Evolutionary conservation across 2,113 vertebrate species (phyloP), one percentile per base, ranked within the genome.

Genomic region (Nannobrachium achirus): DNA sequence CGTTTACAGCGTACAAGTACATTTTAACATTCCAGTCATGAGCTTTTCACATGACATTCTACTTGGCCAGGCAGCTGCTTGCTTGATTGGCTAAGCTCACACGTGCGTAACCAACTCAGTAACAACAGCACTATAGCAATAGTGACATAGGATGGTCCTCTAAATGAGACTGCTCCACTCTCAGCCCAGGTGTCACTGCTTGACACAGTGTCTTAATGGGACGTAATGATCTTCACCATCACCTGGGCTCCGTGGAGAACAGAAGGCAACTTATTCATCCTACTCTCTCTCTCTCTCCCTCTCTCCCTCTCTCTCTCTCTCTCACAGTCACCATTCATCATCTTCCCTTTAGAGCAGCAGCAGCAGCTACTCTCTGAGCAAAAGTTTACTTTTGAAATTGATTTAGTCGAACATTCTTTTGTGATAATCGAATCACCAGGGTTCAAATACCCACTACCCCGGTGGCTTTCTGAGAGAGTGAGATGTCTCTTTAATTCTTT

Each of bases 191-290:
- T 71, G 70, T 50, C 66, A 76, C 63, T 42, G 60, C 67, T 80
- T 81, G 66, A 77, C 82, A 84, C 73, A 73, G 66, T 63, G 74
- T 75, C 70, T 71, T 81, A 81, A 87, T 85, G 76, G 71, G 73
- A 56, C 49, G 67, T 76, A 86, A 87, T 86, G 69, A 80, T 80
- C 69, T 44, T 65, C 71, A 67, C 78, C 56, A 74, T 73, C 56
- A 48, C 42, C 58, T 14, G 60, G 48, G 74, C 75, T 74, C 56
- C 60, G 71, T 63, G 56, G 25, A 76, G 75, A 81, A 84, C 65
- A 76, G 73, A 69, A 69, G 44, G 60, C 77, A 71, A 9, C 66
- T 39, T 68, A 44, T 55, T 64, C 57, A 6, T 59, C 20, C 20
- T 44, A 56, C 75, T 68, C 25, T 33, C 25, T 25, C 25, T 75